Percentiles rank a stretch among this genome's conserved stretches.
These are phyloP conservation scores for Bibio marci DNA, from an alignment of 2,888 invertebrate genomes.

Conservation along the genomic window DNA sequence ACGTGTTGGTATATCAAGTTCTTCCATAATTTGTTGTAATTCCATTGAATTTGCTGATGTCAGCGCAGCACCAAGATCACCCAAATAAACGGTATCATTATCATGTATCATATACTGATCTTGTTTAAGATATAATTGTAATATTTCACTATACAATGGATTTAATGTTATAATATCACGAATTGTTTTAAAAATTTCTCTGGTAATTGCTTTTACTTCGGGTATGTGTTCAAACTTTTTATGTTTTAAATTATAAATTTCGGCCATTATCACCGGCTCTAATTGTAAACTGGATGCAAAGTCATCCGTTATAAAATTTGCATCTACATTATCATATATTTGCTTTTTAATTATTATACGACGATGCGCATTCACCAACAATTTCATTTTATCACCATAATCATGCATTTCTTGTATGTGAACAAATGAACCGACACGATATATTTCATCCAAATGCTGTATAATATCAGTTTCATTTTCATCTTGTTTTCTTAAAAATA, in stretches of 20 bases:
- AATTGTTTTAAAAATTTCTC: conserved; percentile 94
- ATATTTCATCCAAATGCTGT: conserved; percentile 65
- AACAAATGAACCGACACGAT: conserved; percentile 86
- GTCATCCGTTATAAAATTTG: conserved; percentile 40
- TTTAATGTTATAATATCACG: conserved; percentile 94
- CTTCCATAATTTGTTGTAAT: conserved; percentile 83
- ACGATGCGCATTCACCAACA: conserved; percentile 91
- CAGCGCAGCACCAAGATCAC: conserved; percentile 88
- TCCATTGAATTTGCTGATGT: conserved; percentile 85
- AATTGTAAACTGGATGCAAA: conserved; percentile 30
- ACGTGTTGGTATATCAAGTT: conserved; percentile 85
- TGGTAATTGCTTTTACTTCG: conserved; percentile 90
- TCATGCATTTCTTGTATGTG: conserved; percentile 97
- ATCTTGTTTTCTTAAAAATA: conserved; percentile 85
- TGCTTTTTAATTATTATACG: conserved; percentile 68
- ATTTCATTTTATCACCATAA: conserved; percentile 69
- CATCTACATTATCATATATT: conserved; percentile 39
- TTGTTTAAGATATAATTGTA: conserved; percentile 93
- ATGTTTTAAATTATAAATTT: conserved; percentile 82
- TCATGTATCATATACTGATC: conserved; percentile 95
- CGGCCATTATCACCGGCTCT: conserved; percentile 66
- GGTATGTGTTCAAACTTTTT: conserved; percentile 79
- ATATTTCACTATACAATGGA: conserved; percentile 76
- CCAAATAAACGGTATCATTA: conserved; percentile 95
- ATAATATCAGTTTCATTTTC: conserved; percentile 80